Conservation (phyloP, 2,113 vertebrate genomes). For the Motacilla alba region DNA sequence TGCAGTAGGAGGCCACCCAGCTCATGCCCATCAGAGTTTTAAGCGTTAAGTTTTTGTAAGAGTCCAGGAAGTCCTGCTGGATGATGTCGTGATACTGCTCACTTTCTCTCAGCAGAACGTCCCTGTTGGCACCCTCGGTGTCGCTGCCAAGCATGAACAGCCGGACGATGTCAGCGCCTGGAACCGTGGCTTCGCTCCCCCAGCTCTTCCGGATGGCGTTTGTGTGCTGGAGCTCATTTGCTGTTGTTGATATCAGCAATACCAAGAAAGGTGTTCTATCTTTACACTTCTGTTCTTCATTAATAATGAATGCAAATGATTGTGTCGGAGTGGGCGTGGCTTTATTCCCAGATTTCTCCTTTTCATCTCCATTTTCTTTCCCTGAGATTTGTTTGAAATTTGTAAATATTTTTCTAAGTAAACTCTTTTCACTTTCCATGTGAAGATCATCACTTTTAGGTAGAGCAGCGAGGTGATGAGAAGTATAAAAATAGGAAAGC, state of each 20-base stretch:
- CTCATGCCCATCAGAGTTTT: constrained; percentile 34
- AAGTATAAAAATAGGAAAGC: not conserved
- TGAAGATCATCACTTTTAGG: not conserved
- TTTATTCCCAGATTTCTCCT: not conserved
- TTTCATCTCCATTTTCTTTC: not conserved
- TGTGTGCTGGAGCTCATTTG: not conserved
- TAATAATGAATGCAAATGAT: constrained; percentile 11
- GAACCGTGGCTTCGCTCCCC: not conserved
- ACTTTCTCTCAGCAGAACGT: not conserved
- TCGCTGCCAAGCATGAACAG: not conserved
- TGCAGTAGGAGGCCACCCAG: not conserved
- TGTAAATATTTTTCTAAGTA: not conserved
- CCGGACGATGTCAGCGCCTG: not conserved
- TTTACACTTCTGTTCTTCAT: not conserved
- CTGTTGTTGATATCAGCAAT: not conserved
- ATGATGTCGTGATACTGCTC: not conserved
- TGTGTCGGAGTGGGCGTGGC: not conserved
- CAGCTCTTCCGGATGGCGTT: not conserved
- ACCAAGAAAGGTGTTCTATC: not conserved
- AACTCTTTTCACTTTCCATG: not conserved
- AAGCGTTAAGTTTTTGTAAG: constrained; percentile 4
- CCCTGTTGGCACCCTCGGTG: not conserved
- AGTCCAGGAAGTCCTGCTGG: constrained; percentile 35
- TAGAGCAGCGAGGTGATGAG: not conserved
- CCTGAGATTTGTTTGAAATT: not conserved